Percentiles rank a stretch among this genome's conserved stretches.
Evolutionary conservation across 2,113 vertebrate genomes (phyloP).

Genomic region (Leuciscus idus): DNA sequence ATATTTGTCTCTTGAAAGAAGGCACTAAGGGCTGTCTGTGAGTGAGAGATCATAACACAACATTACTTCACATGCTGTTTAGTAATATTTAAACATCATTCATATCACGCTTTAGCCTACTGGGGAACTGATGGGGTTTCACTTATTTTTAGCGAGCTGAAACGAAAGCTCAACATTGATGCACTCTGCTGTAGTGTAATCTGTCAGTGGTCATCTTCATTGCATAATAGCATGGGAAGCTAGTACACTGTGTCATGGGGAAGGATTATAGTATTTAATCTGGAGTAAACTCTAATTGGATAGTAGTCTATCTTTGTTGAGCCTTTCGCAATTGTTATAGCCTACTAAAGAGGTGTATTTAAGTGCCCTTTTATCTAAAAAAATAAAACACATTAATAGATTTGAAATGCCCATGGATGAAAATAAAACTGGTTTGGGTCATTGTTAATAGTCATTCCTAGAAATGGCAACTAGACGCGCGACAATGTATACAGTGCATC

Average conservation of each 20-base stretch:
- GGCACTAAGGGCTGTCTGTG: slow-evolving; percentile 94
- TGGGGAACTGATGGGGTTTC: not conserved
- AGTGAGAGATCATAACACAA: slow-evolving; percentile 58
- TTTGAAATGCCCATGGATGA: not conserved
- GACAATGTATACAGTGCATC: not conserved
- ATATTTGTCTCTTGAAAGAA: slow-evolving; percentile 99
- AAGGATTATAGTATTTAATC: slow-evolving; percentile 77
- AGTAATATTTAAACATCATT: not conserved
- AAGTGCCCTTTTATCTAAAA: not conserved
- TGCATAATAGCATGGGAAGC: slow-evolving; percentile 69
- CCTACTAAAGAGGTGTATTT: slow-evolving; percentile 44
- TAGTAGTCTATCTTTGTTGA: slow-evolving; percentile 41
- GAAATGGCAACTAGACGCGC: not conserved
- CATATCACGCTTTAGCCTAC: not conserved
- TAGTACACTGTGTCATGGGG: slow-evolving; percentile 67
- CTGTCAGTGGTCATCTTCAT: slow-evolving; percentile 63
- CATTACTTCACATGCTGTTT: not conserved
- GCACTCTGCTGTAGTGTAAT: slow-evolving; percentile 38
- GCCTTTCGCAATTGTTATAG: slow-evolving; percentile 18
- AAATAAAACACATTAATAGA: not conserved
- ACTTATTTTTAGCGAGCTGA: not conserved
- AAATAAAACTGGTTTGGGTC: not conserved
- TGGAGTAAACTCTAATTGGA: slow-evolving; percentile 72
- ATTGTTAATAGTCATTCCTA: not conserved
- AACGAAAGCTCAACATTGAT: slow-evolving; percentile 10